Conservation (phyloP, 2,888 invertebrate genomes). For the Andrena bicolor region DNA sequence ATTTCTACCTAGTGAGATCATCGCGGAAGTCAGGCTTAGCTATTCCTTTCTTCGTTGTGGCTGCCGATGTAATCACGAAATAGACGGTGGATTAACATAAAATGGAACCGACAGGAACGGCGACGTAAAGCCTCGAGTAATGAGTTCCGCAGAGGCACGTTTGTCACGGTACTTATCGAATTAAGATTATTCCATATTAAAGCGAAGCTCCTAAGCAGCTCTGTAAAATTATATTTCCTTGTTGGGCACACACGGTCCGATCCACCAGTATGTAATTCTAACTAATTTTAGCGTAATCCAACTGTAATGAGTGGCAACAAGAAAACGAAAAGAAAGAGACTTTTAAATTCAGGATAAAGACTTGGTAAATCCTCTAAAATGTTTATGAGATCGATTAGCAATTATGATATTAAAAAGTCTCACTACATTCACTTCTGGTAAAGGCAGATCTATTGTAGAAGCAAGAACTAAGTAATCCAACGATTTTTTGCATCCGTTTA, state of each 20-base stretch:
- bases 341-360: background rate
- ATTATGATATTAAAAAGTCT: no score
- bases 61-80: conserved; percentile 26
- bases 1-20: conserved; percentile 57
- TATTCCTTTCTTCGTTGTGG: conserved; percentile 54
- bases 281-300: background rate
- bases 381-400: no score
- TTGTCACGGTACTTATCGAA: background rate
- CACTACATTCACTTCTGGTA: no score
- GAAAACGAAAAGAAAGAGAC: background rate
- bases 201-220: background rate
- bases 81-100: conserved; percentile 35
- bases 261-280: background rate
- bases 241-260: background rate
- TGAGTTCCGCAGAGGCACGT: conserved; percentile 13
- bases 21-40: conserved; percentile 53
- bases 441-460: no score
- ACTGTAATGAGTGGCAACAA: background rate
- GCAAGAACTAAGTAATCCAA: no score
- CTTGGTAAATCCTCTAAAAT: no score
- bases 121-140: conserved; percentile 13
- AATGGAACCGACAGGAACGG: conserved; percentile 28
- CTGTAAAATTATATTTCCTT: background rate
- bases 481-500: no score
- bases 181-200: background rate